These are phyloP conservation scores for Tenebrosternarchus preto DNA, from an alignment of 2,113 vertebrate species.

Conservation along the genomic window DNA sequence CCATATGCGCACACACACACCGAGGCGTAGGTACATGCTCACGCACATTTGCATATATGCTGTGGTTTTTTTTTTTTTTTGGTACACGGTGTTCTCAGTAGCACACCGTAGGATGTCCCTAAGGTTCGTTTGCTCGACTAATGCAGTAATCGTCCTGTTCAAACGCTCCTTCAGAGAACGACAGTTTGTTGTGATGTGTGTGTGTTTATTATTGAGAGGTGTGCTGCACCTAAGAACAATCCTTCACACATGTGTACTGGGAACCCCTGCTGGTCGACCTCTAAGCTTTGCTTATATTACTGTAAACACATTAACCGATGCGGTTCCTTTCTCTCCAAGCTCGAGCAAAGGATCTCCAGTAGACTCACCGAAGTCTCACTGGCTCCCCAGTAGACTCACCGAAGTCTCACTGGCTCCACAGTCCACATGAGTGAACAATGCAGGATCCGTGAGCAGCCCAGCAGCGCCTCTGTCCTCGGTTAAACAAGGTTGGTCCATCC, in stretches of 20 bases:
- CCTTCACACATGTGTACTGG: background rate
- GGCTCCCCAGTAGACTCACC: slow-evolving; percentile 1
- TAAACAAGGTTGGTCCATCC: slow-evolving; percentile 54
- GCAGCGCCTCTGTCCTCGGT: slow-evolving; percentile 44
- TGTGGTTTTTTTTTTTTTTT: too few relatives aligned
- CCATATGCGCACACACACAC: background rate
- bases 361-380: slow-evolving; percentile 9
- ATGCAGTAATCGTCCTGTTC: background rate
- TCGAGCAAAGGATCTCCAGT: slow-evolving; percentile 10
- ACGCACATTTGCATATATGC: background rate
- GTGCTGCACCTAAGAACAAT: too few relatives aligned
- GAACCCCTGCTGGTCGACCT: background rate
- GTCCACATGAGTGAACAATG: slow-evolving; percentile 53
- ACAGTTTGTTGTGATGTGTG: background rate
- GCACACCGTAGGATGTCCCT: background rate
- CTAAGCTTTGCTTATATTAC: background rate
- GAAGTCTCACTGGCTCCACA: slow-evolving; percentile 17
- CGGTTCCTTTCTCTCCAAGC: background rate
- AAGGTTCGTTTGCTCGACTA: background rate
- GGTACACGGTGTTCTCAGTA: background rate
- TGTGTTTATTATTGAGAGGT: too few relatives aligned
- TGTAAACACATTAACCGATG: background rate
- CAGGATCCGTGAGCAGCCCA: slow-evolving; percentile 52
- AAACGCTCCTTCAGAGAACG: background rate
- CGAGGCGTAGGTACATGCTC: background rate